Evolutionary conservation across 2,113 vertebrate species (phyloP), one percentile per base, ranked within the genome.

Genomic region (Nyctereutes procyonoides): DNA sequence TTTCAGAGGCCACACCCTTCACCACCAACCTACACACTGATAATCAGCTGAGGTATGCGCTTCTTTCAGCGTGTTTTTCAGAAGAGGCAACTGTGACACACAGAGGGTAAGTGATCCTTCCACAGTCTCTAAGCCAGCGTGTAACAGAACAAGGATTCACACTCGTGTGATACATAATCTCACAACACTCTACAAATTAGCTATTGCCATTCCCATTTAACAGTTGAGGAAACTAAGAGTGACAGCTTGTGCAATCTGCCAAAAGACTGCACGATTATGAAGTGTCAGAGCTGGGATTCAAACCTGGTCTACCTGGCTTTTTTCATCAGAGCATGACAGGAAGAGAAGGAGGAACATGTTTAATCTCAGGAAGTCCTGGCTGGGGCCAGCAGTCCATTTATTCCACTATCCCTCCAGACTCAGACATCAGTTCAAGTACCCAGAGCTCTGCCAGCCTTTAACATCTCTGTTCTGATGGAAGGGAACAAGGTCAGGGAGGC

Each of bases 401-500:
- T 16, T 53, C 56, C 1, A 14, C 3, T 88, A 65, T 90, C 55
- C 67, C 26, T 60, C 22, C 30, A 74, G 56, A 26, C 38, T 89
- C 69, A 19, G 30, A 80, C 51, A 15, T 38, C 77, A 84, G 11
- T 19, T 22, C 53, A 55, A 84, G 13, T 22, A 11, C 43, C 77
- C 38, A 90, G 63, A 69, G 48, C 1, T 53, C 56, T 55, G 32
- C 82, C 65, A 48, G 65, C 16, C 62, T 71, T 69, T 8, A 11
- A 69, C 12, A 53, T 55, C 51, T 60, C 32, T 73, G 69, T n/a
- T 8, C 51, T 69, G 53, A 20, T 8, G 7, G 73, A 67, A 26
- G 30, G 28, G 8, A 19, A 0, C 0, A 2, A 58, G 48, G 11
- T 35, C 38, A 63, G 26, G 16, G 20, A 43, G 22, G 8, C 26